These are phyloP conservation scores for Dicrostonyx torquatus DNA, from an alignment of 2,797 vertebrate genomes.

Conservation along the genomic window DNA sequence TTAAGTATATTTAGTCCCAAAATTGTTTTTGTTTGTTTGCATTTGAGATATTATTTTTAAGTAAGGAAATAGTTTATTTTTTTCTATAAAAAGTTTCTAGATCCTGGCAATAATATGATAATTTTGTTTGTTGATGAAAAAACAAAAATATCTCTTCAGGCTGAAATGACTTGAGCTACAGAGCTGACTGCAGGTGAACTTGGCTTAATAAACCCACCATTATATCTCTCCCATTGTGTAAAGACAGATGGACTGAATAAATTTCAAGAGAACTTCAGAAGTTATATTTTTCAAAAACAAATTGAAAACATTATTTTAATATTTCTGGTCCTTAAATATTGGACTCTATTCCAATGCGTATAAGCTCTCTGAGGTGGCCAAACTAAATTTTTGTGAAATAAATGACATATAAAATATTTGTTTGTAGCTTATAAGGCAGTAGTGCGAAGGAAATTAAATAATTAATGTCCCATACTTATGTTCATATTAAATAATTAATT, in stretches of 20 bases:
- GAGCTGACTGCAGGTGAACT: background rate
- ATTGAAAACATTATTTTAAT: background rate
- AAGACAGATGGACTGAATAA: background rate
- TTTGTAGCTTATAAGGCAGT: background rate
- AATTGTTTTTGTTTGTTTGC: background rate
- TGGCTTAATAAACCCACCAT: background rate
- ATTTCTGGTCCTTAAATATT: background rate
- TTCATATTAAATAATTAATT: background rate
- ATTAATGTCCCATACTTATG: background rate
- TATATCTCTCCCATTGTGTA: background rate
- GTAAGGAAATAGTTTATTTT: background rate
- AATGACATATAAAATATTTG: background rate
- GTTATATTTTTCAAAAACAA: background rate
- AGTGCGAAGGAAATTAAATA: background rate
- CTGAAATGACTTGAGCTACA: background rate
- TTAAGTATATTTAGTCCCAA: background rate
- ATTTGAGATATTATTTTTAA: constrained; percentile 3
- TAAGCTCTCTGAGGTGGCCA: background rate
- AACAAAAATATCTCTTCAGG: background rate
- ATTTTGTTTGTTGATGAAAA: background rate
- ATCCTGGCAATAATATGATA: background rate
- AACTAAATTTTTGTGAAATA: background rate
- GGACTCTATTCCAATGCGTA: background rate
- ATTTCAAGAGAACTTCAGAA: background rate
- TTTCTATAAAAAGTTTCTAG: background rate